Evolutionary conservation across 1,140 invertebrate genomes (phyloP).

Genomic region (Drosophila parabipectinata): DNA sequence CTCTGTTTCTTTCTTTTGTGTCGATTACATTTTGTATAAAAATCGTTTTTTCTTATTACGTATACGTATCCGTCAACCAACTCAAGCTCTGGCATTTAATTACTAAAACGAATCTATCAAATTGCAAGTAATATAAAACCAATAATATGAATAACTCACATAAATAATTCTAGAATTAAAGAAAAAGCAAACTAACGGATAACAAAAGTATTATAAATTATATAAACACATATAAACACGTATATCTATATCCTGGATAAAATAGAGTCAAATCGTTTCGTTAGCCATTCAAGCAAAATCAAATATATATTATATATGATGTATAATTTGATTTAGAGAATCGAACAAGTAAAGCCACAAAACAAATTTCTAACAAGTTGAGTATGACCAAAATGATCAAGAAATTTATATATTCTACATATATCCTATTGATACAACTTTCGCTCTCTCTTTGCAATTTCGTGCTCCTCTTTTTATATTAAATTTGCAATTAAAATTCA

Average conservation of each 20-base stretch:
- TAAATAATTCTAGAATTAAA: conserved; percentile 53
- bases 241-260: conserved; percentile 40
- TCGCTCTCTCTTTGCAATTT: conserved; percentile 69
- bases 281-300: conserved; percentile 45
- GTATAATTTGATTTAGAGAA: conserved; percentile 49
- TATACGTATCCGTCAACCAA: conserved; percentile 58
- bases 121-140: conserved; percentile 62
- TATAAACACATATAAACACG: conserved; percentile 42
- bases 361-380: conserved; percentile 76
- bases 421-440: conserved; percentile 65
- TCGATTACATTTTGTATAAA: conserved; percentile 73
- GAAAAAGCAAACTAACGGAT: conserved; percentile 61
- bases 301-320: conserved; percentile 34
- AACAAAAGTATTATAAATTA: conserved; percentile 64
- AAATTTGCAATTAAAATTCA: conserved; percentile 58
- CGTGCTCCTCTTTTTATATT: conserved; percentile 57
- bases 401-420: conserved; percentile 54
- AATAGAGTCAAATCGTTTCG: conserved; percentile 36
- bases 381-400: conserved; percentile 72
- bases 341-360: conserved; percentile 53
- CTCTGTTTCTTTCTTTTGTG: conserved; percentile 81
- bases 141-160: conserved; percentile 51
- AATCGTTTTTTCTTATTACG: conserved; percentile 68
- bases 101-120: conserved; percentile 70
- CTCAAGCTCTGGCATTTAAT: conserved; percentile 80